Base-by-base conservation (phyloP, 2,888 invertebrate genomes). In the Cotesia congregata region DNA sequence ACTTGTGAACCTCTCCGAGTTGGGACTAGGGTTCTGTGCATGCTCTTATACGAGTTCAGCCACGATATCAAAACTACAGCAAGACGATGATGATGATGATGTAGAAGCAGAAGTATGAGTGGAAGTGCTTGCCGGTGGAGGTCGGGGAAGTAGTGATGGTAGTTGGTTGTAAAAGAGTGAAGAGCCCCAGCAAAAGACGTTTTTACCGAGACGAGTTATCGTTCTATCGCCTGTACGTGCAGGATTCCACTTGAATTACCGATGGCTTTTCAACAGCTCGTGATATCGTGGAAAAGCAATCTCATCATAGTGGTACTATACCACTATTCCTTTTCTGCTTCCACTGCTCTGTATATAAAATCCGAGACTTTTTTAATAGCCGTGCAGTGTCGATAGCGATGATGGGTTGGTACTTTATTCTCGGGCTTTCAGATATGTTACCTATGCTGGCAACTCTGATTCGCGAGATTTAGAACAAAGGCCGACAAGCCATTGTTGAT, bases 41-140 rank as follows among this genome's bases (percentile, higher is more conserved):
- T 67, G 67, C 74, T 75, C 62, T 74, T 69, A 76, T 75, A 74
- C 73, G 75, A 40, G 30, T 30, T 30, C 30, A 30, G 41, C 64
- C 1, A 15, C 50, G 67, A 73, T 73, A 73, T 73, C 67, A 73
- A 73, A 73, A 73, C 73, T 72, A 50, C 50, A 50, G 12, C 64
- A 64, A 64, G 50, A 50, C 12, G 50, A 50, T 50, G 50, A 50
- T 50, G 50, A 50, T 50, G 50, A 50, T 50, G 50, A 50, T 50
- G 50, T 50, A 50, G 50, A 50, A 12, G 9, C 12, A 50, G 71
- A 20, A 39, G 12, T 61, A 59, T 71, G 30, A 61, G 50, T 50
- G 50, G 3, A 12, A 50, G 50, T 12, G 50, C 50, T 50, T 50
- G 9, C 7, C 7, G 50, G 50, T 50, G 4, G 50, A 50, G 50